Percentiles rank a stretch among this genome's conserved stretches.
Conservation (phyloP, 2,113 vertebrate species). For the Asarcornis scutulata region DNA sequence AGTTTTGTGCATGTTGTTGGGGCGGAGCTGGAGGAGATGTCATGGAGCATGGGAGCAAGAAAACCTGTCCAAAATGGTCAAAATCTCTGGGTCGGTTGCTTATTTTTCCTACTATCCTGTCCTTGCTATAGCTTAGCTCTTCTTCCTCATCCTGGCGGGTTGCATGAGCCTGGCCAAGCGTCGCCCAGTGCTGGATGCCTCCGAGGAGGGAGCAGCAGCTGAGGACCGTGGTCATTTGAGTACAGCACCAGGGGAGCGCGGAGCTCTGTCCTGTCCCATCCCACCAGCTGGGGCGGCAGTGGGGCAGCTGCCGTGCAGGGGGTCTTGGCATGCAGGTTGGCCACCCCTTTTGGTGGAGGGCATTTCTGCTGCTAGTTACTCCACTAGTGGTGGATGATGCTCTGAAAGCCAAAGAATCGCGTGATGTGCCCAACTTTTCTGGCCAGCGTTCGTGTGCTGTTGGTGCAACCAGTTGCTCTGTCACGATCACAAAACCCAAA, state of each 20-base stretch:
- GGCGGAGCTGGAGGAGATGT: background rate
- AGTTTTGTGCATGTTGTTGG: background rate
- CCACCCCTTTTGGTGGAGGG: background rate
- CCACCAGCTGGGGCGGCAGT: background rate
- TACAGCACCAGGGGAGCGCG: fast-evolving
- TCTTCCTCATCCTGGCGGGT: fast-evolving
- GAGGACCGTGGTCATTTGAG: background rate
- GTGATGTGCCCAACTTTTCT: fast-evolving
- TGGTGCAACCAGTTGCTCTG: background rate
- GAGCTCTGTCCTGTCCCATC: background rate
- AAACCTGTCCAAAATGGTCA: background rate
- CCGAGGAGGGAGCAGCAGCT: background rate
- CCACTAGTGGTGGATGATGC: background rate
- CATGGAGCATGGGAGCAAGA: background rate
- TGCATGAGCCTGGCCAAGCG: background rate
- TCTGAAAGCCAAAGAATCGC: background rate
- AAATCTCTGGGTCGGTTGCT: background rate
- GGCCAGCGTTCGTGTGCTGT: no score
- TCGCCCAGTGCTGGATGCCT: fast-evolving
- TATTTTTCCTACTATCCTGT: background rate
- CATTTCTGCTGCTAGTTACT: background rate
- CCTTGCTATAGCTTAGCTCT: background rate
- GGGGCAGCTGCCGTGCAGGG: background rate
- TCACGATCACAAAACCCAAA: background rate
- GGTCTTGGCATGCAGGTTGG: background rate